Base-by-base conservation (phyloP, 2,113 vertebrate genomes). In the Sinocyclocheilus anophthalmus region DNA sequence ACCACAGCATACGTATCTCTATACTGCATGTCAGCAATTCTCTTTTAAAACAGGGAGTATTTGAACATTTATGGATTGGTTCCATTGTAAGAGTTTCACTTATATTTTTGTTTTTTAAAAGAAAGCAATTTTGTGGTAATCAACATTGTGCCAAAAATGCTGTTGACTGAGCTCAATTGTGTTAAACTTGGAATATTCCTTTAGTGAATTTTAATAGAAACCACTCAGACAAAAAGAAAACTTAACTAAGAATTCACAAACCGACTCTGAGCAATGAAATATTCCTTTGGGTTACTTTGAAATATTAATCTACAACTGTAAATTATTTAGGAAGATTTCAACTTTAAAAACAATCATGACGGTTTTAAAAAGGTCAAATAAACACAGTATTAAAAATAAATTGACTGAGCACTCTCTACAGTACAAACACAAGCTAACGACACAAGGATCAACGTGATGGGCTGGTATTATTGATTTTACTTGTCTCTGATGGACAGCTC, bases 401-500 rank as follows among this genome's bases (percentile, higher is more conserved):
- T 24, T 75, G 39, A 48, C 22, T 4, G 42, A 24, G n/a, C 39
- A 24, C 12, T 48, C 39, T n/a, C 20, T n/a, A 3, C 0, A 8
- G 11, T 33, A 20, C 67, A 22, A 39, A 72, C 69, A 4, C 69
- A 39, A 4, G 18, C 55, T 22, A 22, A 59, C 1, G 1, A 33
- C 6, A n/a, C 37, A 12, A 67, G 18, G 48, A 39, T 24, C 37
- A 8, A 13, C 0, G 9, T 24, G 67, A 73, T 20, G 59, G 53
- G 67, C 30, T 10, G 18, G 5, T 26, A 0, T 1, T 76, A 81
- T 87, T 61, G 22, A 63, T 80, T 30, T n/a, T 20, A 1, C 20
- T 57, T 0, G 11, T 33, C 33, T 67, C 45, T 69, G 87, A 88
- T 39, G 3, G 85, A 85, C 85, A 86, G 37, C 48, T 30, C 42